Conservation (phyloP, 1,140 invertebrate genomes). For the Anastrepha ludens region DNA sequence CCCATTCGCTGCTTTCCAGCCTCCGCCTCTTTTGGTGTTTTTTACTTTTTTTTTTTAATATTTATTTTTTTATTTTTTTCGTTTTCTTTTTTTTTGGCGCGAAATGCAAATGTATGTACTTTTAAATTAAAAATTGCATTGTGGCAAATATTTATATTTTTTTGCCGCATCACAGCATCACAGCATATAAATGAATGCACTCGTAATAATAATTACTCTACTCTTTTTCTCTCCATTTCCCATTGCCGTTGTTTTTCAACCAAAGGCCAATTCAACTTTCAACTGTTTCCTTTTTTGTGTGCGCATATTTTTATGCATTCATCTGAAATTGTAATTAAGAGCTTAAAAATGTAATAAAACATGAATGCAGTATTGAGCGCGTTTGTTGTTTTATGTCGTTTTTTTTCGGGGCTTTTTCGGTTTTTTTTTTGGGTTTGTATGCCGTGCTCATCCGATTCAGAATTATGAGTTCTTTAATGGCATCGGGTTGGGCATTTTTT, state of each 20-base stretch:
- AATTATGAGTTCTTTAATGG: constrained; percentile 23
- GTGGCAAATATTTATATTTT: constrained; percentile 44
- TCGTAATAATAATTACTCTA: constrained; percentile 50
- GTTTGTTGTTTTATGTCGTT: not conserved
- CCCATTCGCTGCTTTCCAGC: constrained; percentile 37
- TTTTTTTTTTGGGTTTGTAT: not conserved
- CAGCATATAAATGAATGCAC: constrained; percentile 16
- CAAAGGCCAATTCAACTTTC: constrained; percentile 32
- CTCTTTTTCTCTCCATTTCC: constrained; percentile 30
- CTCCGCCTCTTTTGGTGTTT: constrained; percentile 31
- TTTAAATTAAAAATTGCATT: constrained; percentile 52
- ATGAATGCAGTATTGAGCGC: not conserved
- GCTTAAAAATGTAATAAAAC: constrained; percentile 50
- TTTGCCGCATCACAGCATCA: not conserved
- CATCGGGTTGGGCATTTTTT: not conserved
- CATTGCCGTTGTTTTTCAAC: not conserved
- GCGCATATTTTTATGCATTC: constrained; percentile 39
- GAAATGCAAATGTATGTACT: constrained; percentile 1
- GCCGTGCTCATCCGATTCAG: not conserved
- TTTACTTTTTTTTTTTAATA: not conserved
- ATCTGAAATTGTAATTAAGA: constrained; percentile 49
- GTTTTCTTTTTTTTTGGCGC: not conserved
- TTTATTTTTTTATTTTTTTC: constrained; percentile 26
- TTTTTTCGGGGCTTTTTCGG: not conserved
- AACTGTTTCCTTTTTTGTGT: not conserved